Evolutionary conservation across 30 jellyfish, hydroid and myxozoan genomes (phyloP).

Genomic region (Hydractinia symbiolongicarpus): DNA sequence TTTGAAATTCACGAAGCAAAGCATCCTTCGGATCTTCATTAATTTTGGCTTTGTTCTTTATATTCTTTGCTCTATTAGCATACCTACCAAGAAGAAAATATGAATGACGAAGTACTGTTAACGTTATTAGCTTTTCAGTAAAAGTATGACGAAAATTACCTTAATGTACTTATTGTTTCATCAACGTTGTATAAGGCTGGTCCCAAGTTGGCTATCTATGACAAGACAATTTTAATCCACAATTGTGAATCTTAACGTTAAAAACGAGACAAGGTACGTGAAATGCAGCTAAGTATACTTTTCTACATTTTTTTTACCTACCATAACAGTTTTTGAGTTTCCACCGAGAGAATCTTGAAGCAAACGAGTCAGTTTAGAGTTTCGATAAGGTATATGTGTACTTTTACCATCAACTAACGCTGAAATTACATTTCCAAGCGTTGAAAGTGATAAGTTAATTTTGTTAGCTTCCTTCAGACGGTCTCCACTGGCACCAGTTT

Average conservation of each 20-base stretch:
- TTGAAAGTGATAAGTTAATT: slow-evolving; percentile 71
- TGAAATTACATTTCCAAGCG: slow-evolving; percentile 90
- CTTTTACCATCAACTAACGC: slow-evolving; percentile 94
- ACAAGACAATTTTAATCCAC: not conserved
- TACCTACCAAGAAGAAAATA: slow-evolving; percentile 35
- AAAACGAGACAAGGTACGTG: not conserved
- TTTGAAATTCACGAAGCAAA: slow-evolving; percentile 74
- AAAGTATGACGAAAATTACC: slow-evolving; percentile 27
- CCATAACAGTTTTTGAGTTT: slow-evolving; percentile 94
- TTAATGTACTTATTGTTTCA: slow-evolving; percentile 79
- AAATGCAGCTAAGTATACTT: too few relatives aligned
- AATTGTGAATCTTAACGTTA: not conserved
- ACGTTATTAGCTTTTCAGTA: too few relatives aligned
- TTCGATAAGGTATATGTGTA: slow-evolving; percentile 88
- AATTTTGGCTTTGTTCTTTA: slow-evolving; percentile 84
- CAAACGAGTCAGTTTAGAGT: slow-evolving; percentile 78
- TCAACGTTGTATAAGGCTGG: slow-evolving; percentile 92
- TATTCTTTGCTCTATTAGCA: slow-evolving; percentile 88
- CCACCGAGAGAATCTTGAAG: slow-evolving; percentile 97
- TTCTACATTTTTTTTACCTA: not conserved
- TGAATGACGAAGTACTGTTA: not conserved
- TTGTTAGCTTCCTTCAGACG: slow-evolving; percentile 88
- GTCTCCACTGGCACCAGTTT: slow-evolving; percentile 94
- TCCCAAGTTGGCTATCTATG: slow-evolving; percentile 79
- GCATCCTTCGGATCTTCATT: slow-evolving; percentile 98